Evolutionary conservation across 2,113 vertebrate genomes (phyloP).

Genomic region (Platichthys stellatus): DNA sequence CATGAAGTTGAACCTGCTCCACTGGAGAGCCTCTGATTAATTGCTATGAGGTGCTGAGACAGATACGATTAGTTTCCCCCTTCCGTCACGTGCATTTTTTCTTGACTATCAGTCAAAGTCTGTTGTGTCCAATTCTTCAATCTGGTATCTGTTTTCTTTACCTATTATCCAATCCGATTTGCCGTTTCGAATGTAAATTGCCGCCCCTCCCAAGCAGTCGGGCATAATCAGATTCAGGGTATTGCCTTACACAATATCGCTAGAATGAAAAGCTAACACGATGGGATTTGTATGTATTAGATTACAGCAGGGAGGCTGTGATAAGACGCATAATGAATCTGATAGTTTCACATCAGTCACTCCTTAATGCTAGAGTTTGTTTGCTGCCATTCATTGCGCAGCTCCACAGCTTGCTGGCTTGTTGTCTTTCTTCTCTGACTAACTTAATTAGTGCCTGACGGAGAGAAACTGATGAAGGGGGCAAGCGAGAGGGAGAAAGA

Average conservation of each 20-base stretch:
- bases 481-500: constrained; percentile 20
- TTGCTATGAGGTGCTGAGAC: constrained; percentile 58
- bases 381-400: constrained; percentile 71
- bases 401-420: constrained; percentile 48
- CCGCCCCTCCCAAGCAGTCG: constrained; percentile 46
- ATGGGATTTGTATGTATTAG: constrained; percentile 79
- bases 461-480: constrained; percentile 61
- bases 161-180: constrained; percentile 74
- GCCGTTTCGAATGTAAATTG: constrained; percentile 75
- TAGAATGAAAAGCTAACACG: constrained; percentile 81
- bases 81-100: constrained; percentile 41
- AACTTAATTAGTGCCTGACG: constrained; percentile 78
- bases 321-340: constrained; percentile 78
- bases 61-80: constrained; percentile 56
- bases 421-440: constrained; percentile 66
- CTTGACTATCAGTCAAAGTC: constrained; percentile 66
- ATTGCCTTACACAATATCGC: constrained; percentile 75
- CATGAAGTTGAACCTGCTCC: constrained; percentile 50
- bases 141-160: constrained; percentile 68
- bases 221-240: constrained; percentile 80
- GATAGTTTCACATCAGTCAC: constrained; percentile 78
- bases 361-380: constrained; percentile 74
- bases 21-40: constrained; percentile 59
- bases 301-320: constrained; percentile 74
- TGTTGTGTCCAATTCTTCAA: constrained; percentile 63